phyloP scores from a whole-genome alignment of 2,888 invertebrate genomes.

The Spialia ferax region DNA sequence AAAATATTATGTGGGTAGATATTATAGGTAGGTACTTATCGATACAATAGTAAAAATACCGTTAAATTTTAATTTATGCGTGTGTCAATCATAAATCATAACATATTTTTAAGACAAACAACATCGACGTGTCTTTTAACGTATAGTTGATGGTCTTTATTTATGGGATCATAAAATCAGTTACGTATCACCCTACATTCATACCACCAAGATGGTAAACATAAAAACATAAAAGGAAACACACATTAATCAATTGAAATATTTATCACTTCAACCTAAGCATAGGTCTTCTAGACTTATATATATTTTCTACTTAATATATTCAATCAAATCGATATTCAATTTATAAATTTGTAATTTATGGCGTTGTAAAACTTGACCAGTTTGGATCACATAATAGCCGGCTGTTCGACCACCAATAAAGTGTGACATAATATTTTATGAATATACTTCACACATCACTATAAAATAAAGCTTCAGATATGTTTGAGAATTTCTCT shows the following conservation, averaged over 20 bases:
- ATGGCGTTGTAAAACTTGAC: conserved; percentile 23
- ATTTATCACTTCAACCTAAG: conserved; percentile 17
- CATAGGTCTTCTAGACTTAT: conserved; percentile 14
- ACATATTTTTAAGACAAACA: conserved; percentile 8
- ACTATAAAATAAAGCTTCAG: neutral
- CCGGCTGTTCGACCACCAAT: neutral
- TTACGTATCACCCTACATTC: conserved; percentile 13
- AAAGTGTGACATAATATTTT: neutral
- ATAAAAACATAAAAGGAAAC: conserved; percentile 28
- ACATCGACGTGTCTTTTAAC: neutral
- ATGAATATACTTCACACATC: neutral
- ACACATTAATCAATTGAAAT: conserved; percentile 16
- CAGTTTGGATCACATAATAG: neutral
- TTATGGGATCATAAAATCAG: conserved; percentile 2
- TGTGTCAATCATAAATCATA: neutral
- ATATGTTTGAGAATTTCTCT: neutral
- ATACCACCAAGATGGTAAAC: conserved; percentile 8
- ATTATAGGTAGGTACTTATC: neutral
- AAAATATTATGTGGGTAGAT: no score
- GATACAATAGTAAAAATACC: no score
- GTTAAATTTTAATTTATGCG: no score
- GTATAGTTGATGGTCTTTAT: neutral
- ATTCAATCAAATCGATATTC: conserved; percentile 26
- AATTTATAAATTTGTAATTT: conserved; percentile 26
- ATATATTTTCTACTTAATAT: conserved; percentile 20